A percentile compares a stretch with the other conserved stretches of the same genome.
Conservation (phyloP, 92 coral and sea anemone species). For the Hydrozoanthus gracilis region DNA sequence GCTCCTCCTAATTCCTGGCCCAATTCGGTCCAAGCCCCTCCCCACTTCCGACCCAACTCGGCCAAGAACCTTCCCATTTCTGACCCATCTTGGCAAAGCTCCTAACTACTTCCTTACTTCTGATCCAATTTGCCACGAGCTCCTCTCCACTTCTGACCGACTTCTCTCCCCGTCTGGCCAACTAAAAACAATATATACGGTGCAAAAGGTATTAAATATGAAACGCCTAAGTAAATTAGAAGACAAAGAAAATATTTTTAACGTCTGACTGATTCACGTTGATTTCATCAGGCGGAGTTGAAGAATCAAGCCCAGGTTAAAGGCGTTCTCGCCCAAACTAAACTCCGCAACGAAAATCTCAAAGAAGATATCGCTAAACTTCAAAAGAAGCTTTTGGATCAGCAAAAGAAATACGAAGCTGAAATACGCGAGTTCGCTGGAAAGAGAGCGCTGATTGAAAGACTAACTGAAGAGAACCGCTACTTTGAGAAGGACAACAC, state of each 20-base stretch:
- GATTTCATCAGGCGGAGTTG: conserved; percentile 58
- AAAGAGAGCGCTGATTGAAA: conserved; percentile 84
- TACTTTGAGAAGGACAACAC: conserved; percentile 76
- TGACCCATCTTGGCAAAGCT: no score
- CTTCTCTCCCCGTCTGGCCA: no score
- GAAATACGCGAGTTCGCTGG: conserved; percentile 88
- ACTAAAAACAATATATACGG: no score
- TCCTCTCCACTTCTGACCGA: no score
- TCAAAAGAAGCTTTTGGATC: conserved; percentile 90
- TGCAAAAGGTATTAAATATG: no score
- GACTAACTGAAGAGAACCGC: conserved; percentile 90
- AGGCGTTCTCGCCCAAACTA: conserved; percentile 89
- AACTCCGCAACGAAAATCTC: conserved; percentile 85
- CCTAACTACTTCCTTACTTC: no score
- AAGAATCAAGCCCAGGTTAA: conserved; percentile 95
- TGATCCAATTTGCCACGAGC: no score
- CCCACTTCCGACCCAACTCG: no score
- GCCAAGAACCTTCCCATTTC: no score
- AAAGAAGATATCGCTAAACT: conserved; percentile 84
- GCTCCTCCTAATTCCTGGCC: no score
- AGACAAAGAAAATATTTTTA: neutral
- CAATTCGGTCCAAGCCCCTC: no score
- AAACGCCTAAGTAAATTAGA: neutral
- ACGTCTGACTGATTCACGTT: neutral
- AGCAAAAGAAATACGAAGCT: conserved; percentile 89